These are phyloP conservation scores for Addax nasomaculatus DNA, from an alignment of 2,113 vertebrate genomes.

Conservation along the genomic window DNA sequence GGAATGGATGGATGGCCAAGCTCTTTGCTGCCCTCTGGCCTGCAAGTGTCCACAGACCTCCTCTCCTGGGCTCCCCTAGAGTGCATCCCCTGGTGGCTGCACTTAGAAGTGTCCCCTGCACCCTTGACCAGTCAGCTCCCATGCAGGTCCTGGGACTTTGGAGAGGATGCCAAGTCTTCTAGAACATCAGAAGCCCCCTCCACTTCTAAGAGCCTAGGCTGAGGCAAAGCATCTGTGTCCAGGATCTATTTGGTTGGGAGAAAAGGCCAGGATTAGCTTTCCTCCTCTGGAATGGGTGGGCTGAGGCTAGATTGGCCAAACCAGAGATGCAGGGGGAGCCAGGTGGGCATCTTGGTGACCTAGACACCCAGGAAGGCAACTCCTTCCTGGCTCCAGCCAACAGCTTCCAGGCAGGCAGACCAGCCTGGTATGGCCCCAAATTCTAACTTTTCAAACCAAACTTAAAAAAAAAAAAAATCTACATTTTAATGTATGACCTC, in stretches of 20 bases:
- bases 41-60: neutral
- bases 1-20: neutral
- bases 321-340: fast-evolving
- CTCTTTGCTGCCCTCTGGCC: neutral
- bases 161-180: neutral
- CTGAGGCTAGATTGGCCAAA: neutral
- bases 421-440: neutral
- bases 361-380: no score
- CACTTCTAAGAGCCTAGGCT: no score
- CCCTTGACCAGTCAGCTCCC: neutral
- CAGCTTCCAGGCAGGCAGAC: neutral
- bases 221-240: neutral
- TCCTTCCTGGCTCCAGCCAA: neutral
- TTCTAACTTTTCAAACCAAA: neutral
- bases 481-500: neutral
- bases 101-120: neutral
- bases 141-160: neutral
- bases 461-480: neutral
- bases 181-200: fast-evolving
- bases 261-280: neutral
- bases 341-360: no score
- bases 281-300: neutral
- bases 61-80: neutral
- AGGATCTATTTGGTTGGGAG: neutral
- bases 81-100: neutral